Evolutionary conservation across 1,140 invertebrate species (phyloP).

Genomic region (Frieseomelitta varia): DNA sequence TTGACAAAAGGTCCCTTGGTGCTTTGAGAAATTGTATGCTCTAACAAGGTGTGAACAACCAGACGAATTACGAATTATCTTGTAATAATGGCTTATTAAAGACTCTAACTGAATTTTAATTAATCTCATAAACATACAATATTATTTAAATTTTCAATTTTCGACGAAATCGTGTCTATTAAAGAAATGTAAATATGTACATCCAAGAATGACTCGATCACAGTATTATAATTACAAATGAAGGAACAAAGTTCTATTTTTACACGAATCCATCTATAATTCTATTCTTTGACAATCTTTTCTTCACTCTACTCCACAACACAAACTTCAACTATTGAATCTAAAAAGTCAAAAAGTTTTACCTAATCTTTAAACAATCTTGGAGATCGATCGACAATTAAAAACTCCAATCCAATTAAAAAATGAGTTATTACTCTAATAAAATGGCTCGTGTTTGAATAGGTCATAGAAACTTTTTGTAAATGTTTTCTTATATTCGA

Average conservation of each 20-base stretch:
- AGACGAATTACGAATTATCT: neutral
- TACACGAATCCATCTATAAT: neutral
- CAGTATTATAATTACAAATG: constrained; percentile 1
- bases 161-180: neutral
- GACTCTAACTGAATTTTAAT: neutral
- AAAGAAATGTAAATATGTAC: neutral
- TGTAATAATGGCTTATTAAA: neutral
- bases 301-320: neutral
- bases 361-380: neutral
- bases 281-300: neutral
- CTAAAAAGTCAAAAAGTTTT: no score
- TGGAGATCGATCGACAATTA: neutral
- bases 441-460: no score
- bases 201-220: neutral
- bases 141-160: neutral
- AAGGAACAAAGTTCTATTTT: constrained; percentile 8
- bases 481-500: neutral
- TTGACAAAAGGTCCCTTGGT: neutral
- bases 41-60: neutral
- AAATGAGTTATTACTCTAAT: neutral
- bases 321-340: neutral
- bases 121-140: neutral
- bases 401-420: neutral
- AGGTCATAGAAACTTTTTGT: no score
- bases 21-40: neutral